phyloP scores from a whole-genome alignment of 2,888 invertebrate species.

The Anarsia innoxiella region DNA sequence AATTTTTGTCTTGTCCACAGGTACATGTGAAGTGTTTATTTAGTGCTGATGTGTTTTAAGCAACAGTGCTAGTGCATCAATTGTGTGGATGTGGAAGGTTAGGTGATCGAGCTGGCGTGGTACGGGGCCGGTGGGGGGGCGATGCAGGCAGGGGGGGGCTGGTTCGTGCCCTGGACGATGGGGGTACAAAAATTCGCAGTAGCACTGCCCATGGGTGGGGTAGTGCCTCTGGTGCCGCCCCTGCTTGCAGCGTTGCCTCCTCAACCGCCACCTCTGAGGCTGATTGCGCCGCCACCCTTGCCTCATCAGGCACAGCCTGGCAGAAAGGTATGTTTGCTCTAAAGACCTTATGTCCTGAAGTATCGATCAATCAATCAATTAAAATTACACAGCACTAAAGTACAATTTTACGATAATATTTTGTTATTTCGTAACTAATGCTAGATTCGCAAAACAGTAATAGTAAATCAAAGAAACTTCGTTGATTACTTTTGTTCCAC shows the following conservation, averaged over 20 bases:
- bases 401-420: no score
- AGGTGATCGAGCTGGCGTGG: constrained; percentile 70
- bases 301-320: constrained; percentile 46
- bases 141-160: constrained; percentile 67
- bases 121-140: constrained; percentile 63
- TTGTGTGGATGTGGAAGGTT: constrained; percentile 49
- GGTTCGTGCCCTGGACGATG: constrained; percentile 68
- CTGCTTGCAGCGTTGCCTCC: constrained; percentile 60
- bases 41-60: constrained; percentile 27
- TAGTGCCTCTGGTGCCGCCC: constrained; percentile 60
- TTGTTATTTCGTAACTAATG: no score
- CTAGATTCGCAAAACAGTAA: no score
- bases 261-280: constrained; percentile 52
- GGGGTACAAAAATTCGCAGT: constrained; percentile 69
- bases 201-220: constrained; percentile 66
- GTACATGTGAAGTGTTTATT: constrained; percentile 48
- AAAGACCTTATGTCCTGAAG: no score
- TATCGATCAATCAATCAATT: no score
- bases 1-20: constrained; percentile 44
- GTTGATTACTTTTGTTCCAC: no score
- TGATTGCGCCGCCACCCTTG: constrained; percentile 59
- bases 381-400: no score
- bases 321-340: constrained; percentile 63
- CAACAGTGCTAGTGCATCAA: constrained; percentile 33
- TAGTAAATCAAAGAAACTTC: no score